Conservation (phyloP, 2,888 invertebrate genomes). For the Operophtera brumata region DNA sequence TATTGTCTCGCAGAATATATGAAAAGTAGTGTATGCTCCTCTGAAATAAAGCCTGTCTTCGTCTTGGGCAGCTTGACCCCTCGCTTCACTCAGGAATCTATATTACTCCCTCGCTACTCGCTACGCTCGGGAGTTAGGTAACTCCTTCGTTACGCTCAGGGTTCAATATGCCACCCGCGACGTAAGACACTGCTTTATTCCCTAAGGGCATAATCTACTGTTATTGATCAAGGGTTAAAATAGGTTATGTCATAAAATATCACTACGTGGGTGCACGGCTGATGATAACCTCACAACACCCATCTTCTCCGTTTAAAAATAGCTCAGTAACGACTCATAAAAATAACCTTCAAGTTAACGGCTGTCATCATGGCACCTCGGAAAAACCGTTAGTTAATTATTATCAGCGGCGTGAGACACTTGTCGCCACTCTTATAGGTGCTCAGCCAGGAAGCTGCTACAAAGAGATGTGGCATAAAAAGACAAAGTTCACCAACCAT, state of each 20-base stretch:
- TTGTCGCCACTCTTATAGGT: constrained; percentile 4
- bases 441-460: not conserved
- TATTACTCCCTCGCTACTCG: too few relatives aligned
- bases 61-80: too few relatives aligned
- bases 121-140: too few relatives aligned
- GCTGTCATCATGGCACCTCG: constrained; percentile 12
- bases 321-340: constrained; percentile 3
- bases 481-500: not conserved
- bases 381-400: constrained; percentile 10
- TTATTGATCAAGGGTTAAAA: not conserved
- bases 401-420: constrained; percentile 9
- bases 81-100: too few relatives aligned
- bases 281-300: not conserved
- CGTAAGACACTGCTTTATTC: too few relatives aligned
- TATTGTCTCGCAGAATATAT: too few relatives aligned
- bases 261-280: not conserved
- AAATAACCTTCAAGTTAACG: constrained; percentile 11
- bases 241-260: not conserved
- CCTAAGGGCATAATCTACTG: too few relatives aligned
- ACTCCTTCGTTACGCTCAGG: too few relatives aligned
- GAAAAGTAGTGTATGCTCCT: too few relatives aligned
- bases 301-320: not conserved
- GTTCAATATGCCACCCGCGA: too few relatives aligned
- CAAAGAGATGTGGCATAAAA: constrained; percentile 1
- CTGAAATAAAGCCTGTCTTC: too few relatives aligned